Evolutionary conservation across 2,113 vertebrate genomes (phyloP).

Genomic region (Oncorhynchus keta): DNA sequence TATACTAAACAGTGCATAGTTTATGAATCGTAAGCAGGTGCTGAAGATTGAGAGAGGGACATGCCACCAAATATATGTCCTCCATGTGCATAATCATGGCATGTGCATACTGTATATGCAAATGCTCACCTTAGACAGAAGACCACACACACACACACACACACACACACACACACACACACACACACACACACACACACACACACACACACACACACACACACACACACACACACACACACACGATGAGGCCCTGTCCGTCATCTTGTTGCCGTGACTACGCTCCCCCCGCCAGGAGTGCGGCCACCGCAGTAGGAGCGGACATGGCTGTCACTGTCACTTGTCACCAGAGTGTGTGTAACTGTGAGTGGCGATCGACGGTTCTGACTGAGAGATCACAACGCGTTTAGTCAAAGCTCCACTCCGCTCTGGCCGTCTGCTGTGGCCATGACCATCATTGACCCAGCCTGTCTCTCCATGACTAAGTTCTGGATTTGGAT

Average conservation of each 20-base stretch:
- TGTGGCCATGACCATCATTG: background rate
- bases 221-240: no score
- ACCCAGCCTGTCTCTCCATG: background rate
- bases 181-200: no score
- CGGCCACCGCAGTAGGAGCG: background rate
- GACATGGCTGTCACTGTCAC: background rate
- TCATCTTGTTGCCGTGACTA: background rate
- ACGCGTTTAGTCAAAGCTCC: constrained; percentile 7
- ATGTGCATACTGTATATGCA: background rate
- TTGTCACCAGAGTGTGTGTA: background rate
- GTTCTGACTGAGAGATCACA: background rate
- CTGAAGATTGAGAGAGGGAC: background rate
- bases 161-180: background rate
- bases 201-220: no score
- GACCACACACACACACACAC: constrained; percentile 1
- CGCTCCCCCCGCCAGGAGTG: background rate
- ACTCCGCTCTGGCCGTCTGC: background rate
- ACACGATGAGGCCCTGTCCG: background rate
- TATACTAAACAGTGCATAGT: background rate
- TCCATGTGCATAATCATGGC: background rate
- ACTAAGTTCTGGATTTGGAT: background rate
- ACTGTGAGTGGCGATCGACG: background rate
- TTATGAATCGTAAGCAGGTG: background rate
- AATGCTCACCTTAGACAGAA: background rate
- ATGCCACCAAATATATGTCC: background rate